Base-by-base conservation (phyloP, 37 sponge, comb jelly and placozoan genomes). In the Ephydatia muelleri region DNA sequence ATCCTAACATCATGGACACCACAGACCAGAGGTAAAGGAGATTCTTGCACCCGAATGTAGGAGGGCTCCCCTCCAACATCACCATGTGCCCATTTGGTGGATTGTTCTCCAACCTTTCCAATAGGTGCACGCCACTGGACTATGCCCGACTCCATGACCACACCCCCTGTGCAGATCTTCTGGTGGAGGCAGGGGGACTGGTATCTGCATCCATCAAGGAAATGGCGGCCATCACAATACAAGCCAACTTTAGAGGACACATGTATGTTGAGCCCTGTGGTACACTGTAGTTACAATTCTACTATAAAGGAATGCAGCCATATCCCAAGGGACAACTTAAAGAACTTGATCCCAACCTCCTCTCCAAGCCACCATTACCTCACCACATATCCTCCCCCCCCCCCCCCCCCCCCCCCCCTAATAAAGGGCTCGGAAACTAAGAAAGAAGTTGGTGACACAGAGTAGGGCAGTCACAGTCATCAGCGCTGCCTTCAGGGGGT, bases 41-140 rank as follows among this genome's bases (percentile, higher is more conserved):
- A 36, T 14, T 2, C 49, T 37, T 57, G 2, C 35, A 38, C 0
- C 22, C 57, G 14, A 3, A 9, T 72, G 83, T 3, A 23, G 28
- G 47, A 3, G 25, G 35, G 26, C 38, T 9, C 9, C 72, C 72
- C 72, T 14, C 9, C 19, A 16, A 6, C 31, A 9, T 70, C 31
- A 70, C 72, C 22, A 23, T n/a, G n/a, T n/a, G n/a, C n/a, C n/a
- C n/a, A n/a, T n/a, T n/a, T n/a, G n/a, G n/a, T n/a, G n/a, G n/a
- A n/a, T n/a, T n/a, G n/a, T n/a, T 9, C 31, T 74, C 5, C 35
- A 38, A 64, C 5, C 38, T 49, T 26, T 27, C 75, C 28, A 33
- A 0, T 43, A 92, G 92, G 64, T 73, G 70, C 49, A 93, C 94
- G 73, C 82, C 94, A 25, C 31, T 93, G 79, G 94, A 93, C 72